Evolutionary conservation across 2,797 vertebrate genomes (phyloP).

Genomic region (Echiichthys vipera): DNA sequence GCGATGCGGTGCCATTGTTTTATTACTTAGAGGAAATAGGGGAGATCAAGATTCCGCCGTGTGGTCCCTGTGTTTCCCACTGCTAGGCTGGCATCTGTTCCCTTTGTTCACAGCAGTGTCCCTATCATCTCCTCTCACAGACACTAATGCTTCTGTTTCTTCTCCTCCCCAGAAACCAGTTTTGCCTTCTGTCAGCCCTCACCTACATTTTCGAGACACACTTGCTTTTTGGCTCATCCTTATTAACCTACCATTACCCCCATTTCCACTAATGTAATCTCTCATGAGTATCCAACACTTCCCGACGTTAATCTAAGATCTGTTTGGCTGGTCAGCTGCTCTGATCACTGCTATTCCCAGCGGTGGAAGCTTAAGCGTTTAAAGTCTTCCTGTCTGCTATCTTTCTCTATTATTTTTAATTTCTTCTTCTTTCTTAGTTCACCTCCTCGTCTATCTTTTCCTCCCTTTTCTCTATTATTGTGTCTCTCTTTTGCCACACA

Average conservation of each 20-base stretch:
- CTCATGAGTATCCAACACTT: conserved; percentile 37
- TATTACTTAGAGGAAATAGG: conserved; percentile 80
- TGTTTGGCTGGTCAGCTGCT: conserved; percentile 57
- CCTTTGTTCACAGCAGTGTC: conserved; percentile 64
- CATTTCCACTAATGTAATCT: conserved; percentile 57
- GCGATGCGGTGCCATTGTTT: conserved; percentile 78
- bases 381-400: neutral
- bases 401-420: neutral
- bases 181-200: conserved; percentile 52
- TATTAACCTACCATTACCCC: conserved; percentile 63
- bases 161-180: conserved; percentile 35
- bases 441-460: conserved; percentile 9
- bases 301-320: conserved; percentile 45
- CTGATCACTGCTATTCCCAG: conserved; percentile 43
- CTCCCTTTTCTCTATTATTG: conserved; percentile 1
- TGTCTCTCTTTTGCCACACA: conserved; percentile 8
- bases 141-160: conserved; percentile 63
- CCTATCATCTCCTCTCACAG: conserved; percentile 67
- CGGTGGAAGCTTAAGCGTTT: neutral
- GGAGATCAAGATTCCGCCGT: conserved; percentile 75
- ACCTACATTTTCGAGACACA: conserved; percentile 58
- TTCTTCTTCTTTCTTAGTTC: neutral
- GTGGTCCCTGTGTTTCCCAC: conserved; percentile 72
- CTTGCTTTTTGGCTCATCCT: conserved; percentile 59
- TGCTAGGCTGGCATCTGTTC: conserved; percentile 79